Percentiles rank a stretch among this genome's conserved stretches.
These are phyloP conservation scores for Ormyrus pomaceus DNA, from an alignment of 2,888 invertebrate genomes.

Conservation along the genomic window DNA sequence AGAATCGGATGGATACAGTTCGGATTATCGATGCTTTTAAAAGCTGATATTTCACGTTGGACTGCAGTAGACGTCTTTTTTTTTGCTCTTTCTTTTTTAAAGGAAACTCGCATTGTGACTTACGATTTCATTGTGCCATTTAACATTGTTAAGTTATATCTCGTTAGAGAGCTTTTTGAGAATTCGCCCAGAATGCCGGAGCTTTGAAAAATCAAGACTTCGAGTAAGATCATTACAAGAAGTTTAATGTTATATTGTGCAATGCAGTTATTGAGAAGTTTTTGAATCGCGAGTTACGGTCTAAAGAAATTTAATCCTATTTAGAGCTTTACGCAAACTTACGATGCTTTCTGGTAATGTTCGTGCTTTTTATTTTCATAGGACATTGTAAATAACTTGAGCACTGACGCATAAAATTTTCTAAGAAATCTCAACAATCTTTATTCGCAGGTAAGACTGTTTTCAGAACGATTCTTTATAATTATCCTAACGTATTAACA, in stretches of 20 bases:
- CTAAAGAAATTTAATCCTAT: too few species aligned
- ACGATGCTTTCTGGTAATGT: too few species aligned
- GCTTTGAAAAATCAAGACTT: constrained; percentile 11
- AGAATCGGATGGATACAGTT: constrained; percentile 25
- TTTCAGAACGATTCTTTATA: too few species aligned
- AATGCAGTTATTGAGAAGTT: too few species aligned
- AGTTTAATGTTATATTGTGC: not conserved
- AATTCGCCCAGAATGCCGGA: not conserved
- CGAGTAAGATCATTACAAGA: not conserved
- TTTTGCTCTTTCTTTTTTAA: not conserved
- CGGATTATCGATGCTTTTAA: constrained; percentile 52
- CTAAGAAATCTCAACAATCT: too few species aligned
- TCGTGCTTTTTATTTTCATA: too few species aligned
- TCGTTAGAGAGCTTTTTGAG: constrained; percentile 48
- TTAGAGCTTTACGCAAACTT: too few species aligned
- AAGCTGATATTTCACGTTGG: constrained; percentile 49
- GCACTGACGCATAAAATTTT: too few species aligned
- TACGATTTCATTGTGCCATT: constrained; percentile 25
- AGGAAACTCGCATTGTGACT: constrained; percentile 28
- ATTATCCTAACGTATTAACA: too few species aligned
- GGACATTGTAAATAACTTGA: too few species aligned
- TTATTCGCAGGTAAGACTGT: too few species aligned
- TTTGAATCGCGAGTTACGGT: too few species aligned
- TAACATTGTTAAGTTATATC: constrained; percentile 27
- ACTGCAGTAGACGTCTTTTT: not conserved